Base-by-base conservation (phyloP, 2,888 invertebrate genomes). In the Phytoseiulus persimilis region DNA sequence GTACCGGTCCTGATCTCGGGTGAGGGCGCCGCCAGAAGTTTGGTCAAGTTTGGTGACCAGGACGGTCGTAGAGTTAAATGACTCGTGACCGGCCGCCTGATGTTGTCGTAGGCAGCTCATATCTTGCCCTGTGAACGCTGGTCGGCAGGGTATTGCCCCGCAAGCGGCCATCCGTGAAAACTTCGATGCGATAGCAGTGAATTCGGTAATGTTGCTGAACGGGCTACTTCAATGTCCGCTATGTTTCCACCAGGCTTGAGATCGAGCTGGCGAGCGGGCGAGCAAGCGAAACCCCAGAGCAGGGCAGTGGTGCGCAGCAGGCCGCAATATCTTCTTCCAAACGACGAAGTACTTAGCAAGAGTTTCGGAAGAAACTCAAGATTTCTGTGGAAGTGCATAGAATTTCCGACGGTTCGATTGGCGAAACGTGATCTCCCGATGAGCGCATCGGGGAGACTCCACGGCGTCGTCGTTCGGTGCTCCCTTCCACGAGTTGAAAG, bases 141-240 rank as follows among this genome's bases (percentile, higher is more conserved):
- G 65, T 23, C 65, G 23, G 18, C 28, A 65, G 65, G 65, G 65
- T 65, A 65, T 65, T 65, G 65, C 65, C 65, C 65, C 65, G 65
- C 9, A 65, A 23, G 65, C 65, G 65, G 65, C 65, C 65, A 65
- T 65, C 65, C 65, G 65, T 65, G 65, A 65, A 65, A 65, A 65
- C 65, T 65, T 28, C 65, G 65, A 65, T 65, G 65, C 65, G 65
- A 65, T 65, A 65, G 65, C 65, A 65, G 65, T 65, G 65, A 65
- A 65, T 65, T 65, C 65, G 65, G 65, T 65, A 65, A 65, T 65
- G 65, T 65, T 65, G 65, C 65, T 65, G 65, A 65, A 65, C 65
- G 65, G 65, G 18, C 65, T 23, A 28, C 28, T 65, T 18, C 9
- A 23, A 65, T 65, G 65, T 65, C 65, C 65, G 65, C 65, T 65